Evolutionary conservation across 2,888 invertebrate genomes (phyloP).

Genomic region (Drosophila leonis): DNA sequence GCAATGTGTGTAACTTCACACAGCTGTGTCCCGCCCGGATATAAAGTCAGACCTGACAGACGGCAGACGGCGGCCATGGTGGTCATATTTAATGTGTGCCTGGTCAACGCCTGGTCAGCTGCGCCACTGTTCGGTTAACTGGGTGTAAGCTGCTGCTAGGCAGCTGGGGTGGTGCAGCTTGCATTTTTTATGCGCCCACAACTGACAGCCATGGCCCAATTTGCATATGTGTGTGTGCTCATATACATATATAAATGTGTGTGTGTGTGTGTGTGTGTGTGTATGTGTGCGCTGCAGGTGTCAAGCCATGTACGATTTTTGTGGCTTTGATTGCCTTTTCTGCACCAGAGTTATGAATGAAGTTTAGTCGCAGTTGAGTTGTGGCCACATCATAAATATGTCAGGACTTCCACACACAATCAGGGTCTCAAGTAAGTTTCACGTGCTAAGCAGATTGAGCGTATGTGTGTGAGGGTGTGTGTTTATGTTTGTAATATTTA

Average conservation of each 20-base stretch:
- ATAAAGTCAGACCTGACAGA: constrained; percentile 63
- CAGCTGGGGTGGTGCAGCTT: constrained; percentile 25
- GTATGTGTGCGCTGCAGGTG: constrained; percentile 54
- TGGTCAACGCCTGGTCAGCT: constrained; percentile 64
- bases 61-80: constrained; percentile 65
- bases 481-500: constrained; percentile 63
- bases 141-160: constrained; percentile 12
- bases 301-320: constrained; percentile 72
- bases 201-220: constrained; percentile 67
- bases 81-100: constrained; percentile 76
- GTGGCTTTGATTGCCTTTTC: constrained; percentile 80
- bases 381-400: constrained; percentile 75
- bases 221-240: constrained; percentile 27
- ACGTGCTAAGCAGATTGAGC: constrained; percentile 60
- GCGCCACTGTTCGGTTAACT: constrained; percentile 31
- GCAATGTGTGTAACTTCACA: constrained; percentile 74
- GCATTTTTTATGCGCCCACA: constrained; percentile 80
- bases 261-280: constrained; percentile 7
- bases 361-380: constrained; percentile 68
- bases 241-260: not conserved
- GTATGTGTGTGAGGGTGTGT: not conserved
- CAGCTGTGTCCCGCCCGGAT: constrained; percentile 51
- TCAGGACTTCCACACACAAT: constrained; percentile 59
- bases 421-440: constrained; percentile 66
- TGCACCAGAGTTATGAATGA: constrained; percentile 70